phyloP scores from a whole-genome alignment of 1,140 invertebrate species.

The Lineus longissimus region DNA sequence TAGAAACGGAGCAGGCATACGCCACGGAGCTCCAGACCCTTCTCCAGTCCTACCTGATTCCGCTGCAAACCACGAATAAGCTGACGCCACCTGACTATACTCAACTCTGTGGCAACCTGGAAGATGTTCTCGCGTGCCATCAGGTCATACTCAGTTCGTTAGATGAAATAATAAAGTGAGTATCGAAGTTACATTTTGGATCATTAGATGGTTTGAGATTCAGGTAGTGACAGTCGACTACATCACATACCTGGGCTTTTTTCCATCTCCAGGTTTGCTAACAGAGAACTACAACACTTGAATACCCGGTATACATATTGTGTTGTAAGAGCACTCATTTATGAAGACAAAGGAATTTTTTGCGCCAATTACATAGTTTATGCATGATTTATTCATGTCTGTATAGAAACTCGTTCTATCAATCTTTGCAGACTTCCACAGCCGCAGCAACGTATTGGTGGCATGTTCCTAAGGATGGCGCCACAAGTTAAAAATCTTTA shows the following conservation, averaged over 20 bases:
- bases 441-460: conserved; percentile 81
- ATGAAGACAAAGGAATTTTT: no score
- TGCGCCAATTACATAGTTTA: no score
- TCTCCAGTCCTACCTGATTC: conserved; percentile 77
- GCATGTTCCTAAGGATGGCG: conserved; percentile 82
- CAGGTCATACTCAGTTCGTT: conserved; percentile 72
- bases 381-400: no score
- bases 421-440: conserved; percentile 58
- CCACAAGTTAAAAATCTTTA: conserved; percentile 81
- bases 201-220: no score
- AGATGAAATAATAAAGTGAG: conserved; percentile 65
- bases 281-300: no score
- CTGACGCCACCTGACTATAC: conserved; percentile 79
- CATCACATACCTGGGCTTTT: no score
- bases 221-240: no score
- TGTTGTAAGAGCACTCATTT: no score
- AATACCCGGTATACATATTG: no score
- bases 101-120: conserved; percentile 81
- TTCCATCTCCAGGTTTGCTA: no score
- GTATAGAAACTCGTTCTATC: neutral
- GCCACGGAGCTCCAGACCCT: conserved; percentile 82
- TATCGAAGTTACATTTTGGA: conserved; percentile 11
- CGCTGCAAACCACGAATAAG: conserved; percentile 78
- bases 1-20: conserved; percentile 86
- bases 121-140: conserved; percentile 79